phyloP scores from a whole-genome alignment of 2,888 invertebrate species.

The Girardia tigrina region DNA sequence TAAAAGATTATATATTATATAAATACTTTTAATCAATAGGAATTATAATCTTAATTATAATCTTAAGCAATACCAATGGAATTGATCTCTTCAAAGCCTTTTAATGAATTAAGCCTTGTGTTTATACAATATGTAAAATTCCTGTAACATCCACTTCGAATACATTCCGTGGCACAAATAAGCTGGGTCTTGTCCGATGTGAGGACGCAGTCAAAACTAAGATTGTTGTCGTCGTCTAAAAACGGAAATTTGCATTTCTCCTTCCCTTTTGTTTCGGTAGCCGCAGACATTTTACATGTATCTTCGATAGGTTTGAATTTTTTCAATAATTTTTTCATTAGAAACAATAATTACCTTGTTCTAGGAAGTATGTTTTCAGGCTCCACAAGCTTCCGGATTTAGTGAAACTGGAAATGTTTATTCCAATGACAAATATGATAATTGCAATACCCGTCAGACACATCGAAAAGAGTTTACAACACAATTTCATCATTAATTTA shows the following conservation, averaged over 20 bases:
- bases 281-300: background rate
- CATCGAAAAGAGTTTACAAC: background rate
- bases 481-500: conserved; percentile 9
- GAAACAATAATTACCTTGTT: conserved; percentile 23
- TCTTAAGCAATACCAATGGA: background rate
- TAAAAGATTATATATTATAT: too few species aligned
- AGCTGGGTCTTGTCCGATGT: too few species aligned
- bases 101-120: background rate
- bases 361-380: background rate
- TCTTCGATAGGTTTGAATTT: too few species aligned
- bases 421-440: background rate
- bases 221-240: background rate
- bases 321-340: too few species aligned
- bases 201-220: background rate
- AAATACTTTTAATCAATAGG: too few species aligned
- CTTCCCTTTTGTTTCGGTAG: background rate
- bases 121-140: background rate
- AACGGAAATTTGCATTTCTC: background rate
- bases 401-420: background rate
- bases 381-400: background rate
- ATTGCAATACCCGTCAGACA: background rate
- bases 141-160: background rate
- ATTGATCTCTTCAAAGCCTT: background rate
- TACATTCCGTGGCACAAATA: background rate
- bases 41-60: too few species aligned